Percentiles rank a stretch among this genome's conserved stretches.
These are phyloP conservation scores for Octopus sinensis DNA, from an alignment of 1,140 invertebrate genomes.

Conservation along the genomic window DNA sequence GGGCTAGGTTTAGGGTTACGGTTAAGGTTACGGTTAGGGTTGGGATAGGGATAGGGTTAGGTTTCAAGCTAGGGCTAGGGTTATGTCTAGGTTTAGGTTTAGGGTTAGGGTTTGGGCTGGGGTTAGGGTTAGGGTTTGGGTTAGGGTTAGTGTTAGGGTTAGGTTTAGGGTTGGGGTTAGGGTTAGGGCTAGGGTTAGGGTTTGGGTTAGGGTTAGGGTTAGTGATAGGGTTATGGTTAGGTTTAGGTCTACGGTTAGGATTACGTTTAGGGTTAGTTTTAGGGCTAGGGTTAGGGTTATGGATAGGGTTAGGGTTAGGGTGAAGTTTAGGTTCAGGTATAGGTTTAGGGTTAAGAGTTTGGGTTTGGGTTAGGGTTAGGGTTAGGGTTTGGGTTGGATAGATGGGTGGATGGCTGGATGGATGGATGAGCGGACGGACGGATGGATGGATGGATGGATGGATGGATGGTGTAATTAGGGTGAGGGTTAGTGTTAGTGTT, in stretches of 20 bases:
- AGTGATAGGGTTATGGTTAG: too few species aligned
- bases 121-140: too few species aligned
- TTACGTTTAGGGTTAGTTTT: too few species aligned
- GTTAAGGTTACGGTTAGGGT: background rate
- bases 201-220: too few species aligned
- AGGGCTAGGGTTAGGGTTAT: too few species aligned
- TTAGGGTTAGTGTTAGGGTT: too few species aligned
- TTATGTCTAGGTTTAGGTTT: background rate
- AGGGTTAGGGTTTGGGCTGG: constrained; percentile 1
- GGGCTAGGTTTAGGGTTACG: background rate
- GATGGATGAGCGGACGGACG: background rate
- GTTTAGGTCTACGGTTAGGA: too few species aligned
- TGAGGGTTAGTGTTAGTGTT: background rate
- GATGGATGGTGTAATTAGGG: background rate
- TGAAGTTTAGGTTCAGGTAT: background rate
- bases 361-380: background rate
- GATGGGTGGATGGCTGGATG: background rate
- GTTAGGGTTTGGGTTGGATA: background rate
- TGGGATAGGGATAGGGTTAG: background rate
- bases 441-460: background rate
- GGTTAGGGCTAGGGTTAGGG: too few species aligned
- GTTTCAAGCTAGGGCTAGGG: background rate
- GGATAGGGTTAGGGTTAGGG: too few species aligned
- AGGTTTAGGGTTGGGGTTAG: too few species aligned
- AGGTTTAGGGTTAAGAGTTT: background rate